Conservation (phyloP, 2,113 vertebrate genomes). For the Equus quagga region DNA sequence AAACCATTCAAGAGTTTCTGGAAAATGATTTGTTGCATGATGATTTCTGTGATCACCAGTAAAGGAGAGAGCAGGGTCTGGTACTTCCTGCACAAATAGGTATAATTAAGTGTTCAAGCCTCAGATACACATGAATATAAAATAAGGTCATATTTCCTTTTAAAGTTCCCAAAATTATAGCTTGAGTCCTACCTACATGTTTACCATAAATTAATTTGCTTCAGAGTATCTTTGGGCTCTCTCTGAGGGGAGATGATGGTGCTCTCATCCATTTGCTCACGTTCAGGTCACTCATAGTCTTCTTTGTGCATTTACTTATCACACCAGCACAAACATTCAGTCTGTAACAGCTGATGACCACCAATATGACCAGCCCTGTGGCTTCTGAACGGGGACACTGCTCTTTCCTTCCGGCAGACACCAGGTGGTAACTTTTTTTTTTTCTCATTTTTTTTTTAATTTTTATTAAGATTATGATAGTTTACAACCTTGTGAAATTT, state of each 20-base stretch:
- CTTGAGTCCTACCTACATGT: neutral
- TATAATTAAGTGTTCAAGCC: slow-evolving; percentile 19
- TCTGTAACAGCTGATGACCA: neutral
- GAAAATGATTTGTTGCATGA: neutral
- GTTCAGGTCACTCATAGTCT: neutral
- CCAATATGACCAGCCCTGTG: too few species aligned
- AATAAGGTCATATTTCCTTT: slow-evolving; percentile 46
- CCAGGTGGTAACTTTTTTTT: neutral
- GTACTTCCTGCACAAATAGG: neutral
- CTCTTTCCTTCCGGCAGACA: neutral
- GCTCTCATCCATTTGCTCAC: neutral
- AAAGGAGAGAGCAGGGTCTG: neutral
- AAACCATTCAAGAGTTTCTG: slow-evolving; percentile 10
- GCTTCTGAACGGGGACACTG: neutral
- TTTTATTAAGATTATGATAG: too few species aligned
- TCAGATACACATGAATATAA: neutral
- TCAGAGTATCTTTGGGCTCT: neutral
- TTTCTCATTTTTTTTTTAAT: too few species aligned
- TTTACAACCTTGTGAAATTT: too few species aligned
- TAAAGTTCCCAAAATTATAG: neutral
- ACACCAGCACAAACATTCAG: neutral
- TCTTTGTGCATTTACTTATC: neutral
- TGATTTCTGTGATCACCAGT: neutral
- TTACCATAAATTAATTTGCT: neutral
- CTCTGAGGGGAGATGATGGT: neutral